Base-by-base conservation (phyloP, 2,797 vertebrate genomes). In the Acanthiza pusilla region DNA sequence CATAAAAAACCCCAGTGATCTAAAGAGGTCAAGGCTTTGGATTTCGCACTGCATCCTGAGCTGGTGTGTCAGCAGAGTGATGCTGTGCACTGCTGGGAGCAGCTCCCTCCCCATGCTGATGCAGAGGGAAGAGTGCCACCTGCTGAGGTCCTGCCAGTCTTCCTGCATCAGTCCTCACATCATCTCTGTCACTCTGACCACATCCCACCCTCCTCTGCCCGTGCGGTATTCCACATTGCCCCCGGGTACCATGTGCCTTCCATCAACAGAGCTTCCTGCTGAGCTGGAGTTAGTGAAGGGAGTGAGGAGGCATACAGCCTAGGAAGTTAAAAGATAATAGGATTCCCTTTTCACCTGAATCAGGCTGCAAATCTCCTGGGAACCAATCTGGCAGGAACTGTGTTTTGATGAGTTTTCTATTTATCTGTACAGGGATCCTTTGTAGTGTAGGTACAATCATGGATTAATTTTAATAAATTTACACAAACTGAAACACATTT, bases 51-150 rank as follows among this genome's bases (percentile, higher is more conserved):
- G 40, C 62, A 45, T 42, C 81, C 65, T 20, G 68, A 82, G 40
- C 63, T 22, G 43, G n/a, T 23, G 62, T 47, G 82, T 82, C 81
- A 82, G 88, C 60, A 43, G 40, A 42, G 40, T 3, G 77, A 72
- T 66, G 83, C 73, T 1, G 20, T 21, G 65, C 10, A 13, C 70
- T 32, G 74, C n/a, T 4, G 30, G 18, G 32, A 92, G 70, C 19
- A 0, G 29, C 13, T 45, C 60, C n/a, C 57, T 72, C 47, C 61
- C 79, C 53, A 30, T 0, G 2, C 86, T 11, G 82, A 84, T 34
- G 65, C 68, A 89, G 89, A 92, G 92, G 75, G 84, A 92, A 89
- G 77, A 85, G 86, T 89, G 93, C 92, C 90, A 90, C 76, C 96
- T 96, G 54, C 95, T 70, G 94, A 90, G 79, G 91, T 43, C 67